These are phyloP conservation scores for Mustela lutreola DNA, from an alignment of 2,113 vertebrate genomes.

Conservation along the genomic window DNA sequence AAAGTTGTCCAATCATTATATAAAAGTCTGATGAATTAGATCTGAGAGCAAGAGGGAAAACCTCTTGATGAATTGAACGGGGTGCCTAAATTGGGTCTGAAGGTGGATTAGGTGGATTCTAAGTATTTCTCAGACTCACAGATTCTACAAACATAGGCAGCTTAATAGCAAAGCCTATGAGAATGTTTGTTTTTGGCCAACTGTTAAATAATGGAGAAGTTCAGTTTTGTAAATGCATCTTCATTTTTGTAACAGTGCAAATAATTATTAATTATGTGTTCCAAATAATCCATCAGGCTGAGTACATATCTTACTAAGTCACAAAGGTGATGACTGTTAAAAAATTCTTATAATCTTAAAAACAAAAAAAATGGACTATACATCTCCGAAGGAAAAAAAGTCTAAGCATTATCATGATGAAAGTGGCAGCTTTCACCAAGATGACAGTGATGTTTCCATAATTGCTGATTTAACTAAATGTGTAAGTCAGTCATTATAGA, in stretches of 20 bases:
- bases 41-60: background rate
- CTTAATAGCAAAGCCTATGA: background rate
- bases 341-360: background rate
- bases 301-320: background rate
- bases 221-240: background rate
- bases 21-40: background rate
- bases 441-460: background rate
- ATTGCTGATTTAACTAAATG: background rate
- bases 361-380: background rate
- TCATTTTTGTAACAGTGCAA: conserved; percentile 37
- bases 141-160: background rate
- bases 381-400: background rate
- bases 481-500: background rate
- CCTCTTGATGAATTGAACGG: background rate
- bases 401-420: background rate
- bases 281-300: background rate
- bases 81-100: background rate
- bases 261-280: background rate
- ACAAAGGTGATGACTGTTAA: background rate
- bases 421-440: background rate
- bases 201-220: background rate
- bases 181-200: background rate
- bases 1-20: background rate
- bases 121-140: background rate
- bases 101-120: background rate